Evolutionary conservation across 2,888 invertebrate genomes (phyloP).

Genomic region (Lasioglossum villosulum): DNA sequence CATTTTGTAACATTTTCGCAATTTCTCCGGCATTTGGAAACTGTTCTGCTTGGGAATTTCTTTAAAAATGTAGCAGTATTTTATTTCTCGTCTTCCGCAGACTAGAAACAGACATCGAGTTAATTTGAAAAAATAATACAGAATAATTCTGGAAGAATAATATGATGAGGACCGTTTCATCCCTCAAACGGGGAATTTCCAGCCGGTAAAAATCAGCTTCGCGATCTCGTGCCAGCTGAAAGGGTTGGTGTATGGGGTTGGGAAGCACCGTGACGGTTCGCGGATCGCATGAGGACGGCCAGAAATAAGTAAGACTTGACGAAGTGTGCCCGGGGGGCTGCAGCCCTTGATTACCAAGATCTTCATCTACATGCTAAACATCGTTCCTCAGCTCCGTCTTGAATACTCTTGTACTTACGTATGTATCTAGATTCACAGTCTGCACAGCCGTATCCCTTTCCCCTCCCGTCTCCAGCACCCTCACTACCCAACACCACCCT

Average conservation of each 20-base stretch:
- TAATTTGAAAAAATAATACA: neutral
- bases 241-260: neutral
- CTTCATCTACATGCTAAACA: conserved; percentile 85
- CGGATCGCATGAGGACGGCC: conserved; percentile 63
- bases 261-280: conserved; percentile 53
- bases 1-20: neutral
- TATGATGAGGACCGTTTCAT: neutral
- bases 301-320: conserved; percentile 83
- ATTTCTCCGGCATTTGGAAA: neutral
- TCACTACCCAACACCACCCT: conserved; percentile 49
- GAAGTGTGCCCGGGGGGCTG: conserved; percentile 82
- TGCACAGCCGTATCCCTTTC: conserved; percentile 44
- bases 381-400: conserved; percentile 78
- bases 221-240: neutral
- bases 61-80: too few species aligned
- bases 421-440: conserved; percentile 82
- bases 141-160: neutral
- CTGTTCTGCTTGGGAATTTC: too few species aligned
- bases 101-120: neutral
- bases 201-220: neutral
- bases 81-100: neutral
- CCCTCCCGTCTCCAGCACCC: conserved; percentile 50
- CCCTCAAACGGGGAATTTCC: neutral
- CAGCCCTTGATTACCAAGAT: conserved; percentile 84
- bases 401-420: conserved; percentile 83